These are phyloP conservation scores for Chloroceryle inda DNA, from an alignment of 2,797 vertebrate species.

Conservation along the genomic window DNA sequence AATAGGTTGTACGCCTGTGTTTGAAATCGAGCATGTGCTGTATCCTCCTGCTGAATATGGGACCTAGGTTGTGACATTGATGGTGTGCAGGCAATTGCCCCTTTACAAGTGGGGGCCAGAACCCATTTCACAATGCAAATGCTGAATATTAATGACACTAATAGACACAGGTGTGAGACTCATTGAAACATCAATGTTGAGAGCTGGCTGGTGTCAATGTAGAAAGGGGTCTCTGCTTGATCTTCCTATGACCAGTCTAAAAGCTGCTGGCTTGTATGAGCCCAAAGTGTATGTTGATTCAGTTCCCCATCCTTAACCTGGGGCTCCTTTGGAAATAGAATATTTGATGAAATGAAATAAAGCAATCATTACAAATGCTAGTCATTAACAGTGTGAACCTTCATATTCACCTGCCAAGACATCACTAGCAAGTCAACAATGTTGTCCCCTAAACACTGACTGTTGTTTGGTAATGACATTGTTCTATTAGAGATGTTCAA, in stretches of 20 bases:
- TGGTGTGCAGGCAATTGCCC: not conserved
- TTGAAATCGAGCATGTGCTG: not conserved
- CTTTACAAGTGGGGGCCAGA: not conserved
- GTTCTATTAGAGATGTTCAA: conserved; percentile 24
- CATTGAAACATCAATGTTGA: not conserved
- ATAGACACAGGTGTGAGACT: not conserved
- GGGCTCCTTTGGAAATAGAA: not conserved
- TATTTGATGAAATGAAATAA: conserved; percentile 20
- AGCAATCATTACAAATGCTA: conserved; percentile 39
- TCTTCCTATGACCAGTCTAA: not conserved
- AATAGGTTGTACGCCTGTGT: not conserved
- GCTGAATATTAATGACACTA: not conserved
- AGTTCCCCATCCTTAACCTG: not conserved
- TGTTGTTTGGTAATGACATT: conserved; percentile 23
- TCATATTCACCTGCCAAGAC: conserved; percentile 49
- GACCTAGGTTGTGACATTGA: not conserved
- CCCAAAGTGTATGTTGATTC: not conserved
- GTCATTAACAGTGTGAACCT: not conserved
- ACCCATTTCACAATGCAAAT: not conserved
- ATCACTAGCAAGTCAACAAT: not conserved
- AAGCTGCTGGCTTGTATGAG: not conserved
- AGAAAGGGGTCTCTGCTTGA: not conserved
- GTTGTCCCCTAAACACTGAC: conserved; percentile 4
- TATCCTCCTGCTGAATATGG: not conserved
- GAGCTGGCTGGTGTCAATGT: not conserved